Conservation (phyloP, 2,888 invertebrate genomes). For the Linnaemya vulpina region DNA sequence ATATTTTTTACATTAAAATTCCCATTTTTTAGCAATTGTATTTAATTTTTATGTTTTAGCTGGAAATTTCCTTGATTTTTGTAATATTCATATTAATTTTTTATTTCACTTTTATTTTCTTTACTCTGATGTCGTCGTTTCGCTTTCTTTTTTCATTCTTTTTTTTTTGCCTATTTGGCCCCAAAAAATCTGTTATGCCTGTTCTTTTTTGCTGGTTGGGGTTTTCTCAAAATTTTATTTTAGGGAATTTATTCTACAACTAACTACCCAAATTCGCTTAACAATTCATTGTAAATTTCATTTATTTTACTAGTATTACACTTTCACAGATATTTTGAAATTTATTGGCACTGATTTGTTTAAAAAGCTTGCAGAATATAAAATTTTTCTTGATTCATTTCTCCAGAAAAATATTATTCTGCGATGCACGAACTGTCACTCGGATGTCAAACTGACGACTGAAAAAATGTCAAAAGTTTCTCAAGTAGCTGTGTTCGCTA, state of each 20-base stretch:
- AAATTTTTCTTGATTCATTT: slow-evolving; percentile 60
- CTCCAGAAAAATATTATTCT: slow-evolving; percentile 69
- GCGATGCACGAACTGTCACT: slow-evolving; percentile 72
- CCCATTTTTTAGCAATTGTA: slow-evolving; percentile 11
- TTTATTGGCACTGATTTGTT: slow-evolving; percentile 26
- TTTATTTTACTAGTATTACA: slow-evolving; percentile 59
- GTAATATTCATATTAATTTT: slow-evolving; percentile 18
- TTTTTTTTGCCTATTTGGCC: slow-evolving; percentile 61
- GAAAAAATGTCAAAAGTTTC: slow-evolving; percentile 68
- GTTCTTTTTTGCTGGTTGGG: slow-evolving; percentile 63
- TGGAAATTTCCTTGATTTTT: slow-evolving; percentile 14
- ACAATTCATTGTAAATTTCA: slow-evolving; percentile 27
- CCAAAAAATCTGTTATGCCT: slow-evolving; percentile 69
- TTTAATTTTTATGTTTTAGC: background rate
- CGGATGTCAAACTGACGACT: slow-evolving; percentile 70
- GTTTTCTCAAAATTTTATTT: slow-evolving; percentile 48
- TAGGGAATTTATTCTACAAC: slow-evolving; percentile 49
- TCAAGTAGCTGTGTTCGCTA: slow-evolving; percentile 5
- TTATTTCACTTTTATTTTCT: slow-evolving; percentile 40
- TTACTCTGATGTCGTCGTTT: slow-evolving; percentile 53
- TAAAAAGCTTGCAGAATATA: slow-evolving; percentile 50
- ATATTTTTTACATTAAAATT: background rate
- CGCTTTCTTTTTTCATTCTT: slow-evolving; percentile 42
- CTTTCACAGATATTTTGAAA: slow-evolving; percentile 50
- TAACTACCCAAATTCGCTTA: slow-evolving; percentile 58